These are phyloP conservation scores for Parus major DNA, from an alignment of 2,113 vertebrate species.

Conservation along the genomic window DNA sequence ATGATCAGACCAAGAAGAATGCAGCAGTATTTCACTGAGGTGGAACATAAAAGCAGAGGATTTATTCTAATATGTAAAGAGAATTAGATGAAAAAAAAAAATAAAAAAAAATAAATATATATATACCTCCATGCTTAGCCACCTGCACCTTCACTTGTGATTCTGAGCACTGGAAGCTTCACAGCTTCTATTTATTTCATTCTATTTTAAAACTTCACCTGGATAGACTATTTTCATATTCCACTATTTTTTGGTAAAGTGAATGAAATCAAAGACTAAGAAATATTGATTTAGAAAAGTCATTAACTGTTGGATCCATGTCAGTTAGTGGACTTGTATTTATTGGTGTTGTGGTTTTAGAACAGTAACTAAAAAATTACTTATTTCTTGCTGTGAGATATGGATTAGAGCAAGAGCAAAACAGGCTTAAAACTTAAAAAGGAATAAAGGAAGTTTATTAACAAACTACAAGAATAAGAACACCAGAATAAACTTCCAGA, in stretches of 20 bases:
- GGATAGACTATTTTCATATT: background rate
- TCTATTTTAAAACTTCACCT: background rate
- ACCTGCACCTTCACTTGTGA: background rate
- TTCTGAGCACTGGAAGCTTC: background rate
- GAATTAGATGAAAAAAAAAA: background rate
- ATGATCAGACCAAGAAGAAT: background rate
- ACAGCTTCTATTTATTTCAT: background rate
- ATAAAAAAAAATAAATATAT: too few relatives aligned
- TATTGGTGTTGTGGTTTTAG: too few relatives aligned
- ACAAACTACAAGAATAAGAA: too few relatives aligned
- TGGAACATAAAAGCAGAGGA: background rate
- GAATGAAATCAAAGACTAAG: background rate
- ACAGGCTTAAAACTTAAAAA: too few relatives aligned
- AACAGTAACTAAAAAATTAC: too few relatives aligned
- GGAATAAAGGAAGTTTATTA: too few relatives aligned
- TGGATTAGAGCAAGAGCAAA: too few relatives aligned
- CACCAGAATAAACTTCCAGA: too few relatives aligned
- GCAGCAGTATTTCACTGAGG: background rate
- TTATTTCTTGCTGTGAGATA: too few relatives aligned
- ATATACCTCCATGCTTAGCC: background rate
- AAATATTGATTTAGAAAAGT: conserved; percentile 6
- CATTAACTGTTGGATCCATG: background rate
- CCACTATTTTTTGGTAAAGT: background rate
- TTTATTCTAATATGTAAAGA: background rate
- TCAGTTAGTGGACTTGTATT: conserved; percentile 1